Evolutionary conservation across 2,113 vertebrate genomes (phyloP).

Genomic region (Xenopus borealis): DNA sequence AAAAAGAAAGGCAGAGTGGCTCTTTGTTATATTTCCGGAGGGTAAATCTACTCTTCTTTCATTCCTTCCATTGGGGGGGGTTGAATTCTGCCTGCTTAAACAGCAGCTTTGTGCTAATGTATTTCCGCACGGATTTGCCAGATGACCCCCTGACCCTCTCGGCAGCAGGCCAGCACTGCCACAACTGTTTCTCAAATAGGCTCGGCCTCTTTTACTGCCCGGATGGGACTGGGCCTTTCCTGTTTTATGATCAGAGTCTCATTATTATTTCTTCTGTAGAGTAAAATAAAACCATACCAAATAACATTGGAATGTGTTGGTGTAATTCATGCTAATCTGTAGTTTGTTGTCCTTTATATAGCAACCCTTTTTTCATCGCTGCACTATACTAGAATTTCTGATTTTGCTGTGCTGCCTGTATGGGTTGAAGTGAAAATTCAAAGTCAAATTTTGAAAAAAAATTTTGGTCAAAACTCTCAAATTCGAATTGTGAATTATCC

Average conservation of each 20-base stretch:
- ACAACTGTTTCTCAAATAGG: slow-evolving; percentile 48
- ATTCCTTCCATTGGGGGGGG: slow-evolving; percentile 28
- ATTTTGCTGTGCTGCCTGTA: too few relatives aligned
- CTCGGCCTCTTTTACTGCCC: slow-evolving; percentile 48
- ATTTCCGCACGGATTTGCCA: slow-evolving; percentile 59
- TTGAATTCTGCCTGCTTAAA: slow-evolving; percentile 47
- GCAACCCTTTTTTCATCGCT: too few relatives aligned
- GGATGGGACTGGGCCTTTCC: slow-evolving; percentile 49
- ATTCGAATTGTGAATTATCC: too few relatives aligned
- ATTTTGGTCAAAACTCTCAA: too few relatives aligned
- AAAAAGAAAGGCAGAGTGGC: slow-evolving; percentile 39
- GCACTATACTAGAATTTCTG: too few relatives aligned
- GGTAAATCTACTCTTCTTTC: slow-evolving; percentile 46
- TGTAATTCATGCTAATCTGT: too few relatives aligned
- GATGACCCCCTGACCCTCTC: slow-evolving; percentile 55
- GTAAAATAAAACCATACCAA: neutral
- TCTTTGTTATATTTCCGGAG: slow-evolving; percentile 49
- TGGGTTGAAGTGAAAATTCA: too few relatives aligned
- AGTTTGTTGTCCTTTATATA: too few relatives aligned
- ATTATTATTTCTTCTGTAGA: slow-evolving; percentile 10
- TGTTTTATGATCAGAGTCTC: slow-evolving; percentile 33
- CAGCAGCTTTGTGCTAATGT: slow-evolving; percentile 52
- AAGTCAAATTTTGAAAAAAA: too few relatives aligned
- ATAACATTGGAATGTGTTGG: too few relatives aligned
- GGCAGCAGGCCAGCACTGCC: slow-evolving; percentile 48